These are phyloP conservation scores for Ochotona princeps DNA, from an alignment of 2,113 vertebrate species.

Conservation along the genomic window DNA sequence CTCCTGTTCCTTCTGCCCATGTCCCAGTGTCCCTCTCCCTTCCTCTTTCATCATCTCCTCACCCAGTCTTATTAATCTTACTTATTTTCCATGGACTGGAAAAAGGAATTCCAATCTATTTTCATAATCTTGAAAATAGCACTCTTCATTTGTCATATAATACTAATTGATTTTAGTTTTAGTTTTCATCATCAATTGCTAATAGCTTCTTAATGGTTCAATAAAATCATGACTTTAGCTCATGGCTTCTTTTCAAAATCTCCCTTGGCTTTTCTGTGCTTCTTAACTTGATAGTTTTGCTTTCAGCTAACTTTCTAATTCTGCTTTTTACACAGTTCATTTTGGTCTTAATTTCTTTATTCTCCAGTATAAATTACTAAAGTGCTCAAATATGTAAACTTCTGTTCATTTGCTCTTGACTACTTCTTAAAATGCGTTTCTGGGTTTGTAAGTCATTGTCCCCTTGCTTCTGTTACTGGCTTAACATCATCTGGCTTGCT, in stretches of 20 bases:
- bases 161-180: conserved; percentile 48
- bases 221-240: conserved; percentile 21
- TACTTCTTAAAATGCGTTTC: conserved; percentile 37
- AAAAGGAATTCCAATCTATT: background rate
- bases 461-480: conserved; percentile 5
- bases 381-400: conserved; percentile 4
- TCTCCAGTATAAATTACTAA: conserved; percentile 18
- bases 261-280: conserved; percentile 36
- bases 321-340: conserved; percentile 32
- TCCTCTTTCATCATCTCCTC: background rate
- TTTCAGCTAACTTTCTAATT: conserved; percentile 50
- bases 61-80: conserved; percentile 41
- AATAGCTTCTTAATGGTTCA: conserved; percentile 44
- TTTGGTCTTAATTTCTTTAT: conserved; percentile 48
- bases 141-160: conserved; percentile 40
- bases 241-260: conserved; percentile 21
- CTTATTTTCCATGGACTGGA: background rate
- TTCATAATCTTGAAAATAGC: conserved; percentile 36
- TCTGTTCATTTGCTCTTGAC: conserved; percentile 20
- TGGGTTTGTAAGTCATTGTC: background rate
- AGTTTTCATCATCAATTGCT: conserved; percentile 55
- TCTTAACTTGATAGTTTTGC: conserved; percentile 60
- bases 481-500: background rate
- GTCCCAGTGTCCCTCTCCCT: background rate
- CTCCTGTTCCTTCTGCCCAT: background rate